Base-by-base conservation (phyloP, 1,140 invertebrate genomes). In the Gonatopus flavifemur region DNA sequence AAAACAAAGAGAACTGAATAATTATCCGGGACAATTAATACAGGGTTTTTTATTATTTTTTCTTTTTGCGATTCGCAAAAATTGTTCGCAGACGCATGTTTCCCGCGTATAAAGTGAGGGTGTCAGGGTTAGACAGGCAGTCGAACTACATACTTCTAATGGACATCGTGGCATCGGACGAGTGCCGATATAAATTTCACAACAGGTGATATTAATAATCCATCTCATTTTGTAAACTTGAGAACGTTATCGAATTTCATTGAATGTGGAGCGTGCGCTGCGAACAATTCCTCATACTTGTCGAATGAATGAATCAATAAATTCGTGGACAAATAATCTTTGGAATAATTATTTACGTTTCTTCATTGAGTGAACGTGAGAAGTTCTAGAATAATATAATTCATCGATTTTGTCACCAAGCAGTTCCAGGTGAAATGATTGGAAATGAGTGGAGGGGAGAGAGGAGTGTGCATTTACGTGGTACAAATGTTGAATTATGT, bases 141-240 rank as follows among this genome's bases (percentile, higher is more conserved):
- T 89, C 91, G 82, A 94, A 94, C 85, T 95, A 94, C 85, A 93
- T 94, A 77, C 85, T 94, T 64, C 84, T 96, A 78, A 91, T 94
- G 88, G 91, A 94, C 85, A 92, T 93, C 81, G 90, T 93, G 69
- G 88, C 91, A 67, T 89, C 90, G 55, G 91, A 94, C 81, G 91
- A 94, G 83, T 93, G 89, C 83, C 86, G 90, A 83, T 94, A 94
- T 85, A 93, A 94, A 84, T 95, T 94, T 84, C 91, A 94, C 82
- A 94, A 94, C 86, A 90, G 88, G 88, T 90, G 69, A 72, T 68
- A 50, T 15, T 18, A 12, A 22, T 41, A 36, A 40, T 28, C 37
- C 28, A 49, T n/a, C 18, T 31, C 28, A 30, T 10, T 44, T 19
- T 32, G 9, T 42, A 44, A 19, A 39, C 37, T 30, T 38, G 39